A percentile compares a stretch with the other conserved stretches of the same genome.
These are phyloP conservation scores for Oryzias dopingdopingensis DNA, from an alignment of 2,797 vertebrate species.

Conservation along the genomic window DNA sequence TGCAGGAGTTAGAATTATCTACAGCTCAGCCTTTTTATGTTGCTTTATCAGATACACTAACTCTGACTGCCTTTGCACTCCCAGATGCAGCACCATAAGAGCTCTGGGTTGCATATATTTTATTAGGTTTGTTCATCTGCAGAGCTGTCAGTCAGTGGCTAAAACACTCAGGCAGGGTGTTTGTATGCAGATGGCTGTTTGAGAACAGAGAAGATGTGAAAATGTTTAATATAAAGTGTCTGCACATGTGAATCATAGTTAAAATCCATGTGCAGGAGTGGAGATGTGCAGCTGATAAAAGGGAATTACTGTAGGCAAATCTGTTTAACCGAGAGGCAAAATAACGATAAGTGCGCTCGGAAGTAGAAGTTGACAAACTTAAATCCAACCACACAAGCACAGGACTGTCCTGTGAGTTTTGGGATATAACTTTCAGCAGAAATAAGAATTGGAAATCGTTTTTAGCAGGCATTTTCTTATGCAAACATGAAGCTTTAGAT, in stretches of 20 bases:
- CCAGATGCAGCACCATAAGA: constrained; percentile 6
- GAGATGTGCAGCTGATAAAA: constrained; percentile 22
- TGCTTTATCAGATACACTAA: constrained; percentile 40
- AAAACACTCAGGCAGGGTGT: not conserved
- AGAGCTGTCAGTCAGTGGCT: constrained; percentile 4
- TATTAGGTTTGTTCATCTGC: constrained; percentile 33
- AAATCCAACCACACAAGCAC: not conserved
- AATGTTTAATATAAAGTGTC: not conserved
- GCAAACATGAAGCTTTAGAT: too few species aligned
- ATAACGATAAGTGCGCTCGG: constrained; percentile 12
- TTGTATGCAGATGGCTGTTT: constrained; percentile 4
- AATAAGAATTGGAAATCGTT: too few species aligned
- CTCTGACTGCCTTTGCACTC: constrained; percentile 10
- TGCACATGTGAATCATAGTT: constrained; percentile 31
- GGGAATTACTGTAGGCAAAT: constrained; percentile 6
- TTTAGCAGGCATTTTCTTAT: too few species aligned
- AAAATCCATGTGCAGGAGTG: not conserved
- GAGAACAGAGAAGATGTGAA: not conserved
- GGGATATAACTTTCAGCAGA: not conserved
- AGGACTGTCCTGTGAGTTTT: constrained; percentile 7
- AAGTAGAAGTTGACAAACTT: constrained; percentile 15
- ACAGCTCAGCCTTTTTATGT: too few species aligned
- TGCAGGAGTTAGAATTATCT: too few species aligned
- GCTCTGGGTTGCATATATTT: constrained; percentile 21
- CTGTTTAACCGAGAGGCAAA: constrained; percentile 27